Percentiles rank a stretch among this genome's conserved stretches.
Evolutionary conservation across 2,888 invertebrate species (phyloP).

Genomic region (Marasmarcha lunaedactyla): DNA sequence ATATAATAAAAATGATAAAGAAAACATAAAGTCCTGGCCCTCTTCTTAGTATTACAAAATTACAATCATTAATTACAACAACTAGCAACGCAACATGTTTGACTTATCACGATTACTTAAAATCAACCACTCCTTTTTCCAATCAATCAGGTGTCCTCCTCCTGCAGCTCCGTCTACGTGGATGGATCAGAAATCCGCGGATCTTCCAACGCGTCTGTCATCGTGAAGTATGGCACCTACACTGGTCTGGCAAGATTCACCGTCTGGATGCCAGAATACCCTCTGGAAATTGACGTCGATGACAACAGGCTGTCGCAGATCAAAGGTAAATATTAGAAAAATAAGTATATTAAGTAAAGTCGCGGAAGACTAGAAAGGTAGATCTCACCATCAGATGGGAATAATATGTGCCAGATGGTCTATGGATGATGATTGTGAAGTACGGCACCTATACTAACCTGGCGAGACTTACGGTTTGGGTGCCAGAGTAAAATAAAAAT

Average conservation of each 20-base stretch:
- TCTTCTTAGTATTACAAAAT: no score
- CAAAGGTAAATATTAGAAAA: constrained; percentile 57
- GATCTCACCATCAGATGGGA: no score
- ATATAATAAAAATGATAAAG: no score
- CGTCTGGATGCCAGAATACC: constrained; percentile 97
- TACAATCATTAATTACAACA: no score
- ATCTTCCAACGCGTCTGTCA: constrained; percentile 93
- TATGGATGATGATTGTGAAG: no score
- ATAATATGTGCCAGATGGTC: no score
- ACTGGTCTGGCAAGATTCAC: constrained; percentile 89
- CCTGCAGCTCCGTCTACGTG: constrained; percentile 95
- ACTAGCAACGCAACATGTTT: no score
- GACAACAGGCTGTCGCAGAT: constrained; percentile 93
- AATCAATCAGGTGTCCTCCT: constrained; percentile 86
- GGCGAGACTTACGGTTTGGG: constrained; percentile 94
- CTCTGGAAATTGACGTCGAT: constrained; percentile 88
- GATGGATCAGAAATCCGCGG: constrained; percentile 96
- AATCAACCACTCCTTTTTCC: no score
- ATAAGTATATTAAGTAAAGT: constrained; percentile 2
- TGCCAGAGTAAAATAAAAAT: constrained; percentile 98
- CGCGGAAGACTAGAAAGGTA: no score
- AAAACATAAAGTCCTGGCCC: no score
- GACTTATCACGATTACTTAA: no score
- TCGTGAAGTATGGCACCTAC: constrained; percentile 92
- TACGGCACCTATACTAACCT: constrained; percentile 91